Percentiles rank a stretch among this genome's conserved stretches.
phyloP scores from a whole-genome alignment of 2,888 invertebrate genomes.

The Harmothoe impar region DNA sequence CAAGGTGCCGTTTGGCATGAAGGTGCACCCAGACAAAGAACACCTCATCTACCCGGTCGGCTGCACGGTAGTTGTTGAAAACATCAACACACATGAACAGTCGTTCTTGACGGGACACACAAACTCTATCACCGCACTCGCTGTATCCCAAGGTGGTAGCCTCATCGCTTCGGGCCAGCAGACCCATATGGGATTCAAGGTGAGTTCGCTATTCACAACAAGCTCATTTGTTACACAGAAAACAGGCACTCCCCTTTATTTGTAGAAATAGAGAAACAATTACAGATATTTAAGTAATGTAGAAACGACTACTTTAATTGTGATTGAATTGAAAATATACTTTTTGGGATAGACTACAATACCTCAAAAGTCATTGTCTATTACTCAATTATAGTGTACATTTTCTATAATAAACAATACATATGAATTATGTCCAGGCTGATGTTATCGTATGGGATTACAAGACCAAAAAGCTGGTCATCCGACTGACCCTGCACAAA shows the following conservation, averaged over 20 bases:
- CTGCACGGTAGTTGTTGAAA: conserved; percentile 83
- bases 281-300: too few species aligned
- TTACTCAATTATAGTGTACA: too few species aligned
- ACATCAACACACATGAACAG: conserved; percentile 79
- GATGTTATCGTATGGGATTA: conserved; percentile 94
- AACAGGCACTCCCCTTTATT: too few species aligned
- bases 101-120: conserved; percentile 83
- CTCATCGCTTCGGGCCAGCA: conserved; percentile 95
- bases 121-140: conserved; percentile 83
- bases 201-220: conserved; percentile 77
- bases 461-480: conserved; percentile 86
- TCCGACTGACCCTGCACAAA: conserved; percentile 92
- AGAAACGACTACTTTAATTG: too few species aligned
- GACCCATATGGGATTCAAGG: conserved; percentile 95
- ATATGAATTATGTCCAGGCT: conserved; percentile 83
- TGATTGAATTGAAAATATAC: too few species aligned
- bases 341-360: too few species aligned
- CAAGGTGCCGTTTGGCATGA: conserved; percentile 76
- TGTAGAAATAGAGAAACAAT: too few species aligned
- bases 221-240: too few species aligned
- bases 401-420: too few species aligned
- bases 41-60: conserved; percentile 84
- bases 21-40: conserved; percentile 82
- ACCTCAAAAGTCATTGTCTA: too few species aligned
- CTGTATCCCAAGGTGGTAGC: conserved; percentile 88